Base-by-base conservation (phyloP, 1,140 invertebrate genomes). In the Drosophila persimilis region DNA sequence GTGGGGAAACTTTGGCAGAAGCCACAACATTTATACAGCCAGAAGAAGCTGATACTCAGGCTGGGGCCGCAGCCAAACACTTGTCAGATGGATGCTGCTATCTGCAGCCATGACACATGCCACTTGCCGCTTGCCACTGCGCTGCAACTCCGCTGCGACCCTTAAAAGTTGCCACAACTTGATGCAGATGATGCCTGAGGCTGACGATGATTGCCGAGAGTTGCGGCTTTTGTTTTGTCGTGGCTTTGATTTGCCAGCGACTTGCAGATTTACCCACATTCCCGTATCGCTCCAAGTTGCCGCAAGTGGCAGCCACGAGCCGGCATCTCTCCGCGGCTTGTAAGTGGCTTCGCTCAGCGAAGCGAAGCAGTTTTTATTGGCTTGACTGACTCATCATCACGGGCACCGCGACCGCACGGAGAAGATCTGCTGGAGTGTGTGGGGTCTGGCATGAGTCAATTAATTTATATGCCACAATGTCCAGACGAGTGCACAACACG, bases 401-500 rank as follows among this genome's bases (percentile, higher is more conserved):
- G 20, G 20, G 20, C 20, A 20, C 20, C 20, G 20, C 20, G 20
- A 20, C 20, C 20, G 2, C 55, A 50, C 46, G 56, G 44, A 46
- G 39, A 35, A 70, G 31, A 67, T 51, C 47, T 43, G 41, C 39
- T 5, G 22, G n/a, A n/a, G n/a, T 48, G 22, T 39, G 24, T 64
- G 45, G 58, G 45, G 77, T 60, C 59, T 77, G 80, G 48, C 80
- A 77, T 85, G 80, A 85, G 67, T 85, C 80, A 85, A 85, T 86
- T 85, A 86, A 86, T 80, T 86, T 64, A 66, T 85, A 54, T 81
- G 58, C 73, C 59, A 73, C 75, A 80, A 45, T 66, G 77, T 86
- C 80, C 80, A 85, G 81, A 85, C 77, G 50, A 61, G 41, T 63
- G 73, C 67, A 65, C 47, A 81, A 58, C 81, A 77, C 77, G 67